Base-by-base conservation (phyloP, 2,113 vertebrate species). In the Morone saxatilis region DNA sequence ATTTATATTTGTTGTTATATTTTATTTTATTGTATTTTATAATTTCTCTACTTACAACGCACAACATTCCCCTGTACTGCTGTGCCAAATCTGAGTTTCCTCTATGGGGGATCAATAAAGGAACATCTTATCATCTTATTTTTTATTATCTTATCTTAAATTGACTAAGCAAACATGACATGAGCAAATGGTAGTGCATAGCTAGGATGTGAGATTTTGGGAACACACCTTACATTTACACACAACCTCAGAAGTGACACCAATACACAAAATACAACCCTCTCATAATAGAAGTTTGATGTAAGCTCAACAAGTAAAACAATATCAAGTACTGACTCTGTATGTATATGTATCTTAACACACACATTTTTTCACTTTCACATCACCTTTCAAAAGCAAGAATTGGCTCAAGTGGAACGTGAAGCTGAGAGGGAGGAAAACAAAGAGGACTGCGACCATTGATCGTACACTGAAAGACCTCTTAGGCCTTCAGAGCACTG, bases 391-490 rank as follows among this genome's bases (percentile, higher is more conserved):
- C 13, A 41, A 61, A 25, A 82, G 31, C 17, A 25, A n/a, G 9
- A 61, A 60, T 2, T 7, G 12, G 25, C 16, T 41, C 0, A 1
- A 51, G 20, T 22, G 36, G 16, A 61, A 38, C 36, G 47, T 6
- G 12, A 53, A 38, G 53, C 17, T 17, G 31, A 45, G 22, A 72
- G 45, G 38, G 9, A 40, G 36, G 45, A 1, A 31, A 41, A 68
- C 10, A 62, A 48, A 47, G 4, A 57, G 45, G 3, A 25, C 16
- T 4, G 16, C 1, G 10, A 40, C 25, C 63, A 61, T 45, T 62
- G 69, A 78, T 71, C 4, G 2, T 47, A 1, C 20, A 4, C 36
- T 54, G 31, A 84, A 78, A 68, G n/a, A 75, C 54, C 56, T 68
- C 63, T 14, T 31, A 65, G 48, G 36, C 13, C 40, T 22, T 84